A percentile compares a stretch with the other conserved stretches of the same genome.
Evolutionary conservation across 1,140 invertebrate species (phyloP).

Genomic region (Rhizoglyphus robini): DNA sequence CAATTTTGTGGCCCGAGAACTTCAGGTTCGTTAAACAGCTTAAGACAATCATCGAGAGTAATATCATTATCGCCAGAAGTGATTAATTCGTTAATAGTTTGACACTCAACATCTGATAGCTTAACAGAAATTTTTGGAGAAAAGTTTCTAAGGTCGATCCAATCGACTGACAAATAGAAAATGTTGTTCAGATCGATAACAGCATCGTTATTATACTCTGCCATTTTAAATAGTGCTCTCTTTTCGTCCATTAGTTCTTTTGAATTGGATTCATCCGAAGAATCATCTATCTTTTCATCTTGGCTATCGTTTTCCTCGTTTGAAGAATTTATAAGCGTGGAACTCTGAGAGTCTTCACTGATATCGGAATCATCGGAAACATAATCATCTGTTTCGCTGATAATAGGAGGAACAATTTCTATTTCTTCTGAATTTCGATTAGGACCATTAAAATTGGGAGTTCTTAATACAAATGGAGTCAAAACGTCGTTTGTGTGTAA

Average conservation of each 20-base stretch:
- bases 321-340: not conserved
- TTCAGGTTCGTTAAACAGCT: slow-evolving; percentile 43
- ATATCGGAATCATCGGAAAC: not conserved
- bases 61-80: slow-evolving; percentile 25
- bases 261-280: slow-evolving; percentile 25
- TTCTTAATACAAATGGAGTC: not conserved
- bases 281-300: not conserved
- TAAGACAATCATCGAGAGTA: slow-evolving; percentile 39
- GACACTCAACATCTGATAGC: not conserved
- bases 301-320: not conserved
- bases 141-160: slow-evolving; percentile 1
- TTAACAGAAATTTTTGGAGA: not conserved
- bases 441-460: not conserved
- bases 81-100: not conserved
- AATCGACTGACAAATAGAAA: not conserved
- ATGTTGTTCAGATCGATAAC: slow-evolving; percentile 39
- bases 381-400: not conserved
- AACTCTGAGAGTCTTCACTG: too few relatives aligned
- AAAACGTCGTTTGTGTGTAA: not conserved
- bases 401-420: not conserved
- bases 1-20: slow-evolving; percentile 39
- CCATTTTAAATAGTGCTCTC: too few relatives aligned
- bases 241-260: slow-evolving; percentile 35
- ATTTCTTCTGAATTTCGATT: not conserved
- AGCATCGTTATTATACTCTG: slow-evolving; percentile 30